Evolutionary conservation across 2,888 invertebrate genomes (phyloP), one percentile per base, ranked within the genome.

Genomic region (Rhogogaster chlorosoma): DNA sequence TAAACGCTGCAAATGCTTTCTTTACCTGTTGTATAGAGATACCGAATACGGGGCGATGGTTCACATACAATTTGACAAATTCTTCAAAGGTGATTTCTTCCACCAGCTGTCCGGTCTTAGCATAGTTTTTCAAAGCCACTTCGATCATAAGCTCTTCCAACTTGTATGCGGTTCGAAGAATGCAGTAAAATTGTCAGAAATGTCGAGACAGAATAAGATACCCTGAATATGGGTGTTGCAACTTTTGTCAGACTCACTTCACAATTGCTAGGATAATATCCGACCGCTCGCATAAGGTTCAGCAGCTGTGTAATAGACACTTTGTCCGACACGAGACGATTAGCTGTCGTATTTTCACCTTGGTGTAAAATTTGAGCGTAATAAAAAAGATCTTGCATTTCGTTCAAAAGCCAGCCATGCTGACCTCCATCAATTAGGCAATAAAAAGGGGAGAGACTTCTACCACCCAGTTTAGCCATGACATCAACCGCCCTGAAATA

Each of bases 281-380:
- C 97, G 89, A 97, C 94, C 1, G 96, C 96, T 86, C 97, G 94
- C 95, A 97, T 96, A 26, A 97, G 93, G 92, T 96, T 97, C 0
- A 97, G 96, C 73, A 97, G 93, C 89, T 97, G 96, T 32, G 95
- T 94, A 36, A 96, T 94, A 0, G 95, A 94, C 80, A 97, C 95
- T 87, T 92, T 94, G 83, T 96, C 95, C 26, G 95, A 94, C 61
- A 97, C 95, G 5, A 94, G 93, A 87, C 96, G 94, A 86, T 94
- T 94, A 3, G 95, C 94, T 80, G 95, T 95, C 0, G 96, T 95
- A 91, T 96, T 95, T 78, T 97, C 96, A 5, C 96, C 96, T 90
- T 97, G 96, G 88, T 96, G 95, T 88, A 96, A 92, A 71, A 97
- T 96, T 94, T 97, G 97, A 88, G 96, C 96, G 91, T 97, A 97